A percentile compares a stretch with the other conserved stretches of the same genome.
These are phyloP conservation scores for Danio jaintianensis DNA, from an alignment of 2,797 vertebrate species.

Conservation along the genomic window DNA sequence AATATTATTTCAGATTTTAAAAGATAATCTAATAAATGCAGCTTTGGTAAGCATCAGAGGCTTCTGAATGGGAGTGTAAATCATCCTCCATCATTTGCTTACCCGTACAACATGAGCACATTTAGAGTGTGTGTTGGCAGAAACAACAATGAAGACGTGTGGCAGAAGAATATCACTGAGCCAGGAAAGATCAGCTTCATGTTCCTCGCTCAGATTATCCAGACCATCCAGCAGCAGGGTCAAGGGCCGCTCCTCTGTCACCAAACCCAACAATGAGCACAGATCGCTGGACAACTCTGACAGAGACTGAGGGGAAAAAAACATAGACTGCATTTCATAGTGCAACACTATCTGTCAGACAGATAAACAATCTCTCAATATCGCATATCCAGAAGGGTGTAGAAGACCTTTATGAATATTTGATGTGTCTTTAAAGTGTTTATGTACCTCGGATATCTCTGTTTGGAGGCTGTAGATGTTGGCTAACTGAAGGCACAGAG, in stretches of 20 bases:
- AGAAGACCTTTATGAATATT: conserved; percentile 30
- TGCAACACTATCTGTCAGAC: conserved; percentile 26
- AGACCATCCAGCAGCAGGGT: conserved; percentile 74
- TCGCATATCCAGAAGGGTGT: neutral
- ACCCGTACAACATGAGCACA: conserved; percentile 68
- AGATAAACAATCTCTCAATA: conserved; percentile 21
- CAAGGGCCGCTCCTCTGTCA: conserved; percentile 62
- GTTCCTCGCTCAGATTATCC: conserved; percentile 74
- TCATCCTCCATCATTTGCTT: neutral
- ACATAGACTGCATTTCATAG: neutral
- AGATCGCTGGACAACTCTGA: conserved; percentile 73
- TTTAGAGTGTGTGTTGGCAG: conserved; percentile 64
- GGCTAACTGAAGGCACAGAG: conserved; percentile 71
- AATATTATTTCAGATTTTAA: too few species aligned
- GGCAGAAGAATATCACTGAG: conserved; percentile 66
- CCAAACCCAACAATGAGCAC: conserved; percentile 69
- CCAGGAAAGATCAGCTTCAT: conserved; percentile 73
- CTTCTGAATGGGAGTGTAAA: neutral
- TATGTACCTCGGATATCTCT: conserved; percentile 71
- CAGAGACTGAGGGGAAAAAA: conserved; percentile 64
- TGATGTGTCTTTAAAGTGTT: conserved; percentile 3
- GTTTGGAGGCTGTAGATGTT: conserved; percentile 65
- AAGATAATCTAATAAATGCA: too few species aligned
- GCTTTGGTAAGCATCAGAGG: neutral
- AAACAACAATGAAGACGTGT: conserved; percentile 71